phyloP scores from a whole-genome alignment of 2,797 vertebrate genomes.

The Parauchenoglanis ngamensis region DNA sequence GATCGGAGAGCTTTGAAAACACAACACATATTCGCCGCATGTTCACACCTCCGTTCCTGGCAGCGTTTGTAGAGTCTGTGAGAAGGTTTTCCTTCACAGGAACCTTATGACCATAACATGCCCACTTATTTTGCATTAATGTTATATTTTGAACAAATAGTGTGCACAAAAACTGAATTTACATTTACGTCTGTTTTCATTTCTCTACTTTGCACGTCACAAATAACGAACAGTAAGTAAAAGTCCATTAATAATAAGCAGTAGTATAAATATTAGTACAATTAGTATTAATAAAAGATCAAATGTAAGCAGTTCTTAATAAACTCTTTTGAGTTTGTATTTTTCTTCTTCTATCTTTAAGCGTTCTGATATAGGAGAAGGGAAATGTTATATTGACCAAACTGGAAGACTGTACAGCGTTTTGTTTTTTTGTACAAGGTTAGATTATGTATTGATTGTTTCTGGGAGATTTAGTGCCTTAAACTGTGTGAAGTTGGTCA shows the following conservation, averaged over 20 bases:
- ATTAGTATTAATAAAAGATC: not conserved
- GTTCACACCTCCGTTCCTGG: not conserved
- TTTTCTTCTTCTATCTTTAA: too few relatives aligned
- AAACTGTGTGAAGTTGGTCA: constrained; percentile 24
- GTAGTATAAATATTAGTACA: not conserved
- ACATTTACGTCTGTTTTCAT: not conserved
- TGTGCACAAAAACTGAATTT: not conserved
- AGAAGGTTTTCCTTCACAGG: not conserved
- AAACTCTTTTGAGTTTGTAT: not conserved
- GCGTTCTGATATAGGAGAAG: not conserved
- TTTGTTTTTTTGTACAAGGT: constrained; percentile 29
- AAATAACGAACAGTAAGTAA: not conserved
- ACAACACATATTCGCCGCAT: not conserved
- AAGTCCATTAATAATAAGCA: not conserved
- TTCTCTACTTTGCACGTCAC: not conserved
- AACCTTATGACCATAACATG: not conserved
- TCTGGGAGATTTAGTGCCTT: constrained; percentile 31
- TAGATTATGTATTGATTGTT: constrained; percentile 50
- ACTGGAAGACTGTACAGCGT: not conserved
- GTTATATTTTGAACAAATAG: not conserved
- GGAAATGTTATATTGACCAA: not conserved
- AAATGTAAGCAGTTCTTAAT: not conserved
- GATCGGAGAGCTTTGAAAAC: not conserved
- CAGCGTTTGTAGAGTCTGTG: not conserved
- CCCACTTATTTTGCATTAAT: not conserved